Conservation (phyloP, 2,113 vertebrate species). For the Noturus placidus region DNA sequence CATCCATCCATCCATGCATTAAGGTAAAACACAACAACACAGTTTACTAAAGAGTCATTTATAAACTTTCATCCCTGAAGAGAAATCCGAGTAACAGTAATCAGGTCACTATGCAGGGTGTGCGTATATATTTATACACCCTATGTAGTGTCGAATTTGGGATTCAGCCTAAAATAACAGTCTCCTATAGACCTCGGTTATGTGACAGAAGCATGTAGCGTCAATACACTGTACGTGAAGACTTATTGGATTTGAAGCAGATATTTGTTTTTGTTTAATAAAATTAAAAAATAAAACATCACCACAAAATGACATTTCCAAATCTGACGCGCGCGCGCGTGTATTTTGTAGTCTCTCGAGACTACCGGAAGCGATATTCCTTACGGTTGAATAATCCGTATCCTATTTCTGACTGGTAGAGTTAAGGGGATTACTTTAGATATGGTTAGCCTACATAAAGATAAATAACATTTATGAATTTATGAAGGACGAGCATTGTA, state of each 20-base stretch:
- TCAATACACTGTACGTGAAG: neutral
- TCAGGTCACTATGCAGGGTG: neutral
- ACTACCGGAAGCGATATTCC: neutral
- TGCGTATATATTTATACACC: neutral
- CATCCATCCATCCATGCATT: neutral
- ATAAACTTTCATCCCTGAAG: constrained; percentile 6
- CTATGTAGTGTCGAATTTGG: neutral
- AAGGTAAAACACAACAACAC: neutral
- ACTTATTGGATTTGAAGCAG: neutral
- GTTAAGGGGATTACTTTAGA: no score
- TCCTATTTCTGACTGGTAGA: neutral
- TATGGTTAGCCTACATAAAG: no score
- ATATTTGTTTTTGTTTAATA: neutral
- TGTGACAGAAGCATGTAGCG: neutral
- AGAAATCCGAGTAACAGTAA: neutral
- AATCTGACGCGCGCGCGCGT: neutral
- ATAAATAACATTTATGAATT: neutral
- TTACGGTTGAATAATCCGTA: neutral
- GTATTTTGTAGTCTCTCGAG: neutral
- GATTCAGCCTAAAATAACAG: neutral
- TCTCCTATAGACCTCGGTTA: neutral
- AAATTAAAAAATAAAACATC: neutral
- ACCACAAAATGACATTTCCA: neutral
- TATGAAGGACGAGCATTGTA: neutral
- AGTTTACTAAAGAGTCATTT: neutral